A percentile compares a stretch with the other conserved stretches of the same genome.
Evolutionary conservation across 2,888 invertebrate species (phyloP).

Genomic region (Amblyteles armatorius): DNA sequence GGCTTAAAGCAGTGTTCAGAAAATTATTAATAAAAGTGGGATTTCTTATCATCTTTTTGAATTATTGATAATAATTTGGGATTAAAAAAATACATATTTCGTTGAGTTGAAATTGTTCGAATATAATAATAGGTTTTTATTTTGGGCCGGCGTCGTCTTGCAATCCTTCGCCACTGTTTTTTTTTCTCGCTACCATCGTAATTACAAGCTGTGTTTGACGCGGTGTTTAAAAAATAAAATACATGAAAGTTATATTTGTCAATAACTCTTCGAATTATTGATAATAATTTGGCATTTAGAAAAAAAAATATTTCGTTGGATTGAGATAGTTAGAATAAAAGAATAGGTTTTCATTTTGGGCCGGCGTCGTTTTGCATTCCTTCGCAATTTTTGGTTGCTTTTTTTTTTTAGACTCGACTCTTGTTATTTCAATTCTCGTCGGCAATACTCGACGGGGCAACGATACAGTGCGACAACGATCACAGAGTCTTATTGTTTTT

Average conservation of each 20-base stretch:
- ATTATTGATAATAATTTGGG: too few species aligned
- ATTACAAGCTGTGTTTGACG: not conserved
- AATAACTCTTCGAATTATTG: not conserved
- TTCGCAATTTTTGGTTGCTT: slow-evolving; percentile 28
- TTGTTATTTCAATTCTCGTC: not conserved
- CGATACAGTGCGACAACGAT: slow-evolving; percentile 39
- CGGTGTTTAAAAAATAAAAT: too few species aligned
- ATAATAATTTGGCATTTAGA: not conserved
- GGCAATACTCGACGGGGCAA: slow-evolving; percentile 1
- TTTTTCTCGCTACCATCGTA: not conserved
- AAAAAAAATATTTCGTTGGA: not conserved
- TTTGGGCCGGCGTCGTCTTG: not conserved
- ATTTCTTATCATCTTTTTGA: too few species aligned
- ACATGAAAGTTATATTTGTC: not conserved
- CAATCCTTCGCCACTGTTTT: slow-evolving; percentile 18
- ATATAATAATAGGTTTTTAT: not conserved
- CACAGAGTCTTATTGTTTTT: slow-evolving; percentile 33
- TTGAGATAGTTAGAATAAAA: not conserved
- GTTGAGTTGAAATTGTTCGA: not conserved
- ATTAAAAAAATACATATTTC: not conserved
- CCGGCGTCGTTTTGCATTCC: slow-evolving; percentile 15
- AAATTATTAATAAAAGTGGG: not conserved
- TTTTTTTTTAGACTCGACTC: not conserved
- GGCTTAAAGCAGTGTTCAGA: not conserved
- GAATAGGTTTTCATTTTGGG: not conserved